Conservation (phyloP, 2,797 vertebrate species). For the Gallirallus australis region DNA sequence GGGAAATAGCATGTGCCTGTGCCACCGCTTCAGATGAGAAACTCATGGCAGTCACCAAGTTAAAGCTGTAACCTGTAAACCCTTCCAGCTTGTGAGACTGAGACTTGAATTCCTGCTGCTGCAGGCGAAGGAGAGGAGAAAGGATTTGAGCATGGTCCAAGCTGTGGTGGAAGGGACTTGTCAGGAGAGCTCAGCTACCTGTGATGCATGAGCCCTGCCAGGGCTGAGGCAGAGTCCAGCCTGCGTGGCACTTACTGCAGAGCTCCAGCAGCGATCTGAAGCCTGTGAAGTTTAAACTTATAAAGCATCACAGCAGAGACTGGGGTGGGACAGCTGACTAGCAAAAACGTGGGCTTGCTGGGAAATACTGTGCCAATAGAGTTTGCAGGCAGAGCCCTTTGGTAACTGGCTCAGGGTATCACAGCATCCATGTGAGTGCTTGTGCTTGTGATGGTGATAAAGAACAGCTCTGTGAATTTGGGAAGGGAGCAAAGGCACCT, state of each 20-base stretch:
- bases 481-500: not conserved
- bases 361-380: fast-evolving
- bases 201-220: fast-evolving
- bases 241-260: not conserved
- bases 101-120: not conserved
- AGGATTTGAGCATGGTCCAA: not conserved
- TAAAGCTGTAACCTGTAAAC: not conserved
- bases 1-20: not conserved
- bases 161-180: not conserved
- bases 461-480: not conserved
- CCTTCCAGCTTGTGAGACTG: not conserved
- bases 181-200: not conserved
- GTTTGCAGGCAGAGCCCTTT: not conserved
- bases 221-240: not conserved
- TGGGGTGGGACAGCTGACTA: not conserved
- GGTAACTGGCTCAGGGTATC: not conserved
- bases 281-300: not conserved
- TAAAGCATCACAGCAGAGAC: not conserved
- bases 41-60: not conserved
- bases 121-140: not conserved
- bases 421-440: fast-evolving
- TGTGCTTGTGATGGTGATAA: fast-evolving
- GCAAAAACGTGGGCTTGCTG: not conserved
- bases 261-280: not conserved
- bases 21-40: not conserved